A percentile compares a stretch with the other conserved stretches of the same genome.
These are phyloP conservation scores for Fragum whitleyi DNA, from an alignment of 2,888 invertebrate species.

Conservation along the genomic window DNA sequence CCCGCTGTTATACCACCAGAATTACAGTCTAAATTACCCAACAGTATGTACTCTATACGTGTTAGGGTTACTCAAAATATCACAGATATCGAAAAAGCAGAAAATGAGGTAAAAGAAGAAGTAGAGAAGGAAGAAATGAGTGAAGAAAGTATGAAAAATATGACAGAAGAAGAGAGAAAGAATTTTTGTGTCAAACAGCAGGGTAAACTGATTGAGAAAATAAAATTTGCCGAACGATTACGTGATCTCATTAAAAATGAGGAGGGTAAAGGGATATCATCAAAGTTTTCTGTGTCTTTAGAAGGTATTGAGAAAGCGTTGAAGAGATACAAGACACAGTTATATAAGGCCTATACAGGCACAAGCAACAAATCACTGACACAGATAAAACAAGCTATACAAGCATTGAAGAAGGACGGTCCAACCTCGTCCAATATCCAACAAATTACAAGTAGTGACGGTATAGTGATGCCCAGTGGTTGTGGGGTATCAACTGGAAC, in stretches of 20 bases:
- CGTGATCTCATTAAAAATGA: constrained; percentile 56
- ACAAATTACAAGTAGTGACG: background rate
- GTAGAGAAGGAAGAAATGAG: constrained; percentile 15
- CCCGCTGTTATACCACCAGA: constrained; percentile 77
- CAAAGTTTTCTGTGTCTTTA: constrained; percentile 58
- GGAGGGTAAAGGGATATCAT: constrained; percentile 48
- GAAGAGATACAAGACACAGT: constrained; percentile 60
- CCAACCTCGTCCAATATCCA: background rate
- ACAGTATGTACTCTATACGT: constrained; percentile 76
- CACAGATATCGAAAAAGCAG: constrained; percentile 49
- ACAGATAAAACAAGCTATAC: constrained; percentile 56
- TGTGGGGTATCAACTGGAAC: constrained; percentile 13
- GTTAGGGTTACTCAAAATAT: constrained; percentile 69
- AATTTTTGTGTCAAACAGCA: constrained; percentile 44
- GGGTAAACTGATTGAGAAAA: constrained; percentile 63
- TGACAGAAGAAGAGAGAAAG: constrained; percentile 43
- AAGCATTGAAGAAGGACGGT: constrained; percentile 17
- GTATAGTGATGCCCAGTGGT: constrained; percentile 17
- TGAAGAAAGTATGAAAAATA: background rate
- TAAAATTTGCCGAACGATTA: constrained; percentile 63
- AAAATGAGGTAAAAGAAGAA: constrained; percentile 31
- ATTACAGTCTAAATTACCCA: constrained; percentile 73
- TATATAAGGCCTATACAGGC: constrained; percentile 63
- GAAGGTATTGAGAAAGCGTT: constrained; percentile 66
- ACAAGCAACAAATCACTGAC: constrained; percentile 43